Conservation (phyloP, 2,113 vertebrate genomes). For the Noturus placidus region DNA sequence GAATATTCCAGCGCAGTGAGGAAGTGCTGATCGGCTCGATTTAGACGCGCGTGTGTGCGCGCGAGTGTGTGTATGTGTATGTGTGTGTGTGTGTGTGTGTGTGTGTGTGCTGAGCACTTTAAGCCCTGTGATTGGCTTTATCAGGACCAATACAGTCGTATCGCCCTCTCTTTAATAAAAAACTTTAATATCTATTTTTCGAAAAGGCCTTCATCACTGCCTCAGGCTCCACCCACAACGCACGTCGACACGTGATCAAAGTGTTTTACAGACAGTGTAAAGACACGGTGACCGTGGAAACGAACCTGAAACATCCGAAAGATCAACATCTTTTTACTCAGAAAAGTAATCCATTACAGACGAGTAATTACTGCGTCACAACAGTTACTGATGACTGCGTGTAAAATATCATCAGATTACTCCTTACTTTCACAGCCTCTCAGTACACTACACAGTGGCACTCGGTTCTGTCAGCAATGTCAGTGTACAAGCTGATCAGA, state of each 20-base stretch:
- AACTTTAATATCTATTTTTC: not conserved
- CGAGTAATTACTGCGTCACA: too few relatives aligned
- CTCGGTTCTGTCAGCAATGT: too few relatives aligned
- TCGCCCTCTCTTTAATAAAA: not conserved
- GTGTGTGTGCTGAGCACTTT: constrained; percentile 10
- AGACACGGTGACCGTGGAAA: not conserved
- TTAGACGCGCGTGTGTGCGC: not conserved
- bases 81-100: not conserved
- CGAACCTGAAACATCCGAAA: not conserved
- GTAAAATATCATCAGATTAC: too few relatives aligned
- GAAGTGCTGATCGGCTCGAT: constrained; percentile 46
- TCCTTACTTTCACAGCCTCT: too few relatives aligned
- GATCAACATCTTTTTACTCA: too few relatives aligned
- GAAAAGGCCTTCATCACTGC: not conserved
- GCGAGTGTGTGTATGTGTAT: too few relatives aligned
- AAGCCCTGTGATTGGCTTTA: constrained; percentile 1
- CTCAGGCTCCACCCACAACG: not conserved
- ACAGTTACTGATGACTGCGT: too few relatives aligned
- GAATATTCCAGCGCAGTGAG: constrained; percentile 15
- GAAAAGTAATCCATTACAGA: too few relatives aligned
- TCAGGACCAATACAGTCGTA: not conserved
- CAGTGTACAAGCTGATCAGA: too few relatives aligned
- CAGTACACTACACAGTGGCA: too few relatives aligned
- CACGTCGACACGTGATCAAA: not conserved
- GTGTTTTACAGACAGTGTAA: not conserved